These are phyloP conservation scores for Sapayoa aenigma DNA, from an alignment of 2,113 vertebrate species.

Conservation along the genomic window DNA sequence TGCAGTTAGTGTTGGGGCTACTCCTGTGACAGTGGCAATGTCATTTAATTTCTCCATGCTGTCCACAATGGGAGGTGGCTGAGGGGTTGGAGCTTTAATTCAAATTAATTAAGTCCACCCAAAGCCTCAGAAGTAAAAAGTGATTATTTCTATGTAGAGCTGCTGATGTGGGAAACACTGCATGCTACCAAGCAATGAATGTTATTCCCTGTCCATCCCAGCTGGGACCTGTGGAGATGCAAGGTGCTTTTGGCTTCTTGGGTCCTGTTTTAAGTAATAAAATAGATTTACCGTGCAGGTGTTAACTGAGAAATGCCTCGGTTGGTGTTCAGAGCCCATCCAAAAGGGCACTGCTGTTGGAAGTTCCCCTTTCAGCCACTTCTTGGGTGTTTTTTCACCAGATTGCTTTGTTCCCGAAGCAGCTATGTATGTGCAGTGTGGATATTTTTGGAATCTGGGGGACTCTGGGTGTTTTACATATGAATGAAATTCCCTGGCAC, in stretches of 20 bases:
- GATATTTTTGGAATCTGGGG: not conserved
- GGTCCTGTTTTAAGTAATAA: not conserved
- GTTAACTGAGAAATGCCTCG: not conserved
- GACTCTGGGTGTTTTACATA: not conserved
- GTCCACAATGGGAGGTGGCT: fast-evolving
- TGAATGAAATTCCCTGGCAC: not conserved
- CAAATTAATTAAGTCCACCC: not conserved
- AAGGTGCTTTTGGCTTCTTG: not conserved
- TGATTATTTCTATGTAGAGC: not conserved
- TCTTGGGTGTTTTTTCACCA: not conserved
- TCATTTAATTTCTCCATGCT: not conserved
- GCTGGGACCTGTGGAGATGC: not conserved
- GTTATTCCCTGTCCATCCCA: not conserved
- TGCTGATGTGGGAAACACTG: not conserved
- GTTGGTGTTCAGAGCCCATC: not conserved
- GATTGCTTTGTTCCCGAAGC: not conserved
- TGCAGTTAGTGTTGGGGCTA: not conserved
- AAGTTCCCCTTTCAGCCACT: not conserved
- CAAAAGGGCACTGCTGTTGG: not conserved
- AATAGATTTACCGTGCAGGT: fast-evolving
- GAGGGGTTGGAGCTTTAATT: not conserved
- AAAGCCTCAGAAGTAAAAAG: not conserved
- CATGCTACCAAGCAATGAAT: not conserved
- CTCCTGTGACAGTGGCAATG: not conserved
- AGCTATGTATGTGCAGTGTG: not conserved